Conservation (phyloP, 1,140 invertebrate genomes). For the Sycophila sp. region DNA sequence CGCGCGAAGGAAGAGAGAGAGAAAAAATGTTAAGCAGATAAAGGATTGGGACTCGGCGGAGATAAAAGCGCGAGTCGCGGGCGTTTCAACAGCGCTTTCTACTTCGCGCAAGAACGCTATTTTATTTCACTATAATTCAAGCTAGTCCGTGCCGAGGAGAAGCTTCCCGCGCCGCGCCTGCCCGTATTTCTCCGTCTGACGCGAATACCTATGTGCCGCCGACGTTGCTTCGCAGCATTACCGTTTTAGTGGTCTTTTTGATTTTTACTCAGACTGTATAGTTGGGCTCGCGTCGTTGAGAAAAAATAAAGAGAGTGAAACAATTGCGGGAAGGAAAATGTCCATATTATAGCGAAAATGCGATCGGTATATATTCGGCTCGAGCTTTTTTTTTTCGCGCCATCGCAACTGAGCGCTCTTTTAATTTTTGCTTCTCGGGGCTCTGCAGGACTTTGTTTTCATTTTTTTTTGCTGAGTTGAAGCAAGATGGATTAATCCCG, state of each 20-base stretch:
- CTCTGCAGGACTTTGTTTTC: too few species aligned
- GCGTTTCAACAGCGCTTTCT: conserved; percentile 7
- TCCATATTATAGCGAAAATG: neutral
- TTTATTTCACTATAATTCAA: conserved; percentile 38
- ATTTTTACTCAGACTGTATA: too few species aligned
- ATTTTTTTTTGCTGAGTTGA: neutral
- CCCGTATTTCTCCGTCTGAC: conserved; percentile 28
- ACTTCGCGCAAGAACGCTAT: conserved; percentile 2
- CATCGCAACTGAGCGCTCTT: too few species aligned
- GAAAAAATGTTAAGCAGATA: too few species aligned
- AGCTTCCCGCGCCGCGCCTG: neutral
- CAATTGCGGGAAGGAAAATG: neutral
- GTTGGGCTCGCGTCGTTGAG: neutral
- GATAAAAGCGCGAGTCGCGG: neutral
- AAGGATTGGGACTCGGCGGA: too few species aligned
- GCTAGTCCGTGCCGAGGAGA: neutral
- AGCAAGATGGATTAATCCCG: conserved; percentile 8
- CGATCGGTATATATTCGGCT: too few species aligned
- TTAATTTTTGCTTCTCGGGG: too few species aligned
- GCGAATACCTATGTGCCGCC: neutral
- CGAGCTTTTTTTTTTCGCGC: neutral
- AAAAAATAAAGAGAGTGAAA: neutral
- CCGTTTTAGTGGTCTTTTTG: neutral
- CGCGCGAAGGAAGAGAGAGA: neutral
- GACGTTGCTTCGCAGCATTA: conserved; percentile 19